A percentile compares a stretch with the other conserved stretches of the same genome.
Conservation (phyloP, 2,888 invertebrate species). For the Cyclophora albipunctata region DNA sequence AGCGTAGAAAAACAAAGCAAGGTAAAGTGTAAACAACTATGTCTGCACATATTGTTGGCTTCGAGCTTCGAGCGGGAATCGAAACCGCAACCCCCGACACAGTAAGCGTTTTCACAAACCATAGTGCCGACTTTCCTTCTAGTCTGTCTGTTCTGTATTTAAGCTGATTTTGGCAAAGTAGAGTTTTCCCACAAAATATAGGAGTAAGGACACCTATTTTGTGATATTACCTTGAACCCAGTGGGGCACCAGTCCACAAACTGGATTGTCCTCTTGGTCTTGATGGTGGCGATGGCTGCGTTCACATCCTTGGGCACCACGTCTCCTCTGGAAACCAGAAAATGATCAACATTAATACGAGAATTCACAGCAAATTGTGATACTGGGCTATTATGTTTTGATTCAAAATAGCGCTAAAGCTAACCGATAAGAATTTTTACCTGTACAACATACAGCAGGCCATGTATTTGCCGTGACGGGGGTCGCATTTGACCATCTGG, state of each 20-base stretch:
- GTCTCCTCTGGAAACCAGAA: conserved; percentile 80
- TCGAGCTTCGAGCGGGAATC: too few relatives aligned
- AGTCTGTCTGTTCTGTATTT: too few relatives aligned
- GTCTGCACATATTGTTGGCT: background rate
- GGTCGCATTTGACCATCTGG: conserved; percentile 95
- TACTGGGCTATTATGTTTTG: too few relatives aligned
- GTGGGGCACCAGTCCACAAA: conserved; percentile 94
- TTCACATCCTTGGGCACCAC: conserved; percentile 96
- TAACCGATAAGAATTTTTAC: conserved; percentile 26
- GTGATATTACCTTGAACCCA: conserved; percentile 77
- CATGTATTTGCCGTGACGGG: conserved; percentile 93
- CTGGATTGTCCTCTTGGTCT: conserved; percentile 94
- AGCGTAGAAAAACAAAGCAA: background rate
- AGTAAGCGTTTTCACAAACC: too few relatives aligned
- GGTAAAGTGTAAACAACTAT: background rate
- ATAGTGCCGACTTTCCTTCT: too few relatives aligned
- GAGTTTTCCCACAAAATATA: too few relatives aligned
- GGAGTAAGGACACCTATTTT: too few relatives aligned
- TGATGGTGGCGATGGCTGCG: conserved; percentile 93
- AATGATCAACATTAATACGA: background rate
- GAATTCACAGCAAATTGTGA: too few relatives aligned
- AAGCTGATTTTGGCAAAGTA: too few relatives aligned
- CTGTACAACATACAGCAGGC: conserved; percentile 95
- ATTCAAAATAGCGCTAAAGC: too few relatives aligned
- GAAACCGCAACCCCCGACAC: too few relatives aligned